Base-by-base conservation (phyloP, 2,888 invertebrate species). In the Xanthia togata region DNA sequence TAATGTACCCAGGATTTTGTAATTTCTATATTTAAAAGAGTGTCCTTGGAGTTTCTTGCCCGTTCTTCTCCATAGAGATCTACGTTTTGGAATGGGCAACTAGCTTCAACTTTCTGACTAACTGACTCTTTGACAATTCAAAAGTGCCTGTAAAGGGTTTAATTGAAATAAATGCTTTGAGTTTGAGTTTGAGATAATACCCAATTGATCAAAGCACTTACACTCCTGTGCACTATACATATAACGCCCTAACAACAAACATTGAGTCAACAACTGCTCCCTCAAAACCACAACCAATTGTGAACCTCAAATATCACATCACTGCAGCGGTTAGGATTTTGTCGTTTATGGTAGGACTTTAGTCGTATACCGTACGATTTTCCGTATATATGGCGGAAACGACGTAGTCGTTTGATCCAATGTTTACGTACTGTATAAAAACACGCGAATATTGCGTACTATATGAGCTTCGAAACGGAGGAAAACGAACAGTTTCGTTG, bases 361-460 rank as follows among this genome's bases (percentile, higher is more conserved):
- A 53, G 20, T 35, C 35, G 57, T 79, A 53, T 77, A 70, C 59
- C 38, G 41, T 53, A 70, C 68, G 80, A 69, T 26, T 41, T 77
- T 53, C 35, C 35, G 41, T 50, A 41, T 55, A 55, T 31, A 62
- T 38, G 9, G 35, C 50, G 47, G 55, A 70, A 70, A 55, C 5
- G 4, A 14, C 62, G 65, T 77, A 53, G 67, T 62, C 63, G 50
- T 80, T 80, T 69, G 53, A 68, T 70, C 26, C 53, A 41, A 69
- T 69, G 57, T 82, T 82, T 79, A 72, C 72, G 63, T 55, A 75
- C 53, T 64, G 68, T 76, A 74, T 85, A 77, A 85, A 83, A 85
- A 79, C 74, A 75, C 38, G 41, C 38, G 64, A 72, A 70, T 77
- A 75, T 79, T 75, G 59, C 44, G 62, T 76, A 63, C 41, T 73